These are phyloP conservation scores for Silurus aristotelis DNA, from an alignment of 2,797 vertebrate genomes.

Conservation along the genomic window DNA sequence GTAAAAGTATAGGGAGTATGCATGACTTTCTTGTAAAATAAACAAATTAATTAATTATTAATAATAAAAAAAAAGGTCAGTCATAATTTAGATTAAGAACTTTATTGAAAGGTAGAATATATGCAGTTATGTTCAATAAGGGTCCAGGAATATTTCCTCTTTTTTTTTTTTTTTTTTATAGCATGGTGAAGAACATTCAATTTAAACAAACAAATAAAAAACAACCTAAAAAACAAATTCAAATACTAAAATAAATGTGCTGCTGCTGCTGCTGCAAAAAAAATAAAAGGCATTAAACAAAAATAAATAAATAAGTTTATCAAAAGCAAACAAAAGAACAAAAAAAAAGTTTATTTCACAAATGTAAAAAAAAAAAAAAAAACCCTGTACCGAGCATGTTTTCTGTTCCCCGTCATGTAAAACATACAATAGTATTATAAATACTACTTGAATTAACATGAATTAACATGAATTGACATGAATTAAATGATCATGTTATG, in stretches of 20 bases:
- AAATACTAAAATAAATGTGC: slow-evolving; percentile 73
- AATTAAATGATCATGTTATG: slow-evolving; percentile 47
- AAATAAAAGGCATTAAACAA: slow-evolving; percentile 75
- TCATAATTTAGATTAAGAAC: slow-evolving; percentile 12
- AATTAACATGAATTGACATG: too few relatives aligned
- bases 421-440: slow-evolving; percentile 21
- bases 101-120: slow-evolving; percentile 36
- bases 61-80: not conserved
- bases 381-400: slow-evolving; percentile 73
- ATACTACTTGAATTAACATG: not conserved
- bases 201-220: slow-evolving; percentile 86
- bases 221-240: slow-evolving; percentile 65
- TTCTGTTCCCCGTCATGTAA: slow-evolving; percentile 43
- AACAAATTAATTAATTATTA: too few relatives aligned
- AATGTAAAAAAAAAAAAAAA: slow-evolving; percentile 73
- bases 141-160: slow-evolving; percentile 63
- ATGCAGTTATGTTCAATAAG: not conserved
- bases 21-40: not conserved
- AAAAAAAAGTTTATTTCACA: slow-evolving; percentile 77
- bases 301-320: slow-evolving; percentile 80
- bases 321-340: slow-evolving; percentile 83
- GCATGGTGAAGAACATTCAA: slow-evolving; percentile 83
- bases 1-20: not conserved
- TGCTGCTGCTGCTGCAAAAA: too few relatives aligned
- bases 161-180: slow-evolving; percentile 84